Conservation (phyloP, 2,888 invertebrate species). For the Blastobasis adustella region DNA sequence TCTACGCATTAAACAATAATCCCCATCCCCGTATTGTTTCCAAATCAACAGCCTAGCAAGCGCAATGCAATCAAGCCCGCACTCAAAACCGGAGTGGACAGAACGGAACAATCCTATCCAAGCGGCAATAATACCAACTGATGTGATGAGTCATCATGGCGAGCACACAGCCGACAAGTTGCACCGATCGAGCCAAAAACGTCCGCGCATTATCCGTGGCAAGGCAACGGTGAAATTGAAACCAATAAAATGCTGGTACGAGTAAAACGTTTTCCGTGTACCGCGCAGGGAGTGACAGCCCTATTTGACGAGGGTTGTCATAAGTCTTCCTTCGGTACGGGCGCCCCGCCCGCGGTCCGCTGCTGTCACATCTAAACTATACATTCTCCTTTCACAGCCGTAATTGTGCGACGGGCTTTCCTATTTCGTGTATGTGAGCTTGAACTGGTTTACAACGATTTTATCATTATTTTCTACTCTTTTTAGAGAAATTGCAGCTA, state of each 20-base stretch:
- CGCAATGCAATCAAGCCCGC: too few species aligned
- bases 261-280: slow-evolving; percentile 67
- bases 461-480: too few species aligned
- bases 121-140: slow-evolving; percentile 25
- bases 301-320: slow-evolving; percentile 67
- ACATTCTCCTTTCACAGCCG: too few species aligned
- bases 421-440: too few species aligned
- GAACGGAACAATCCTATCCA: slow-evolving; percentile 10
- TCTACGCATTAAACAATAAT: too few species aligned
- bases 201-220: slow-evolving; percentile 39
- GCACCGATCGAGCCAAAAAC: slow-evolving; percentile 31
- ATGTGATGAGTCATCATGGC: slow-evolving; percentile 32
- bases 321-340: slow-evolving; percentile 56
- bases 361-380: not conserved
- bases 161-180: slow-evolving; percentile 22
- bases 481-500: too few species aligned
- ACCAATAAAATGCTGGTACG: slow-evolving; percentile 65
- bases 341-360: slow-evolving; percentile 4
- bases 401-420: too few species aligned
- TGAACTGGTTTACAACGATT: too few species aligned
- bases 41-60: too few species aligned
- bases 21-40: too few species aligned
- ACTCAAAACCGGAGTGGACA: not conserved
- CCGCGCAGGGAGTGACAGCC: slow-evolving; percentile 36
- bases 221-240: slow-evolving; percentile 65